phyloP scores from a whole-genome alignment of 2,113 vertebrate species.

The Tragelaphus imberbis region DNA sequence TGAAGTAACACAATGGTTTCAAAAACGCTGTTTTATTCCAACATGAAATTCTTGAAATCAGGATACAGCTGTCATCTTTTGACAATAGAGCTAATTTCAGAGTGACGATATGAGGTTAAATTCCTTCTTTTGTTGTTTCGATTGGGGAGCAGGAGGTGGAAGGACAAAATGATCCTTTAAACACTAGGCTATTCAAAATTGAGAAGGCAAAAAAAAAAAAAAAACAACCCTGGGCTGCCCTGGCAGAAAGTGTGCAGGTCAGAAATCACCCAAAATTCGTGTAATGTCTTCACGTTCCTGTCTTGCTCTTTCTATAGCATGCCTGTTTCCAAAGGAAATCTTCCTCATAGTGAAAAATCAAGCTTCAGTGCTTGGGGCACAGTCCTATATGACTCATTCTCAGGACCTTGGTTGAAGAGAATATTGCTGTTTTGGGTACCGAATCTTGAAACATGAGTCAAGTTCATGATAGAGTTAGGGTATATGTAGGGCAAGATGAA shows the following conservation, averaged over 20 bases:
- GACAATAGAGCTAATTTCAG: conserved; percentile 85
- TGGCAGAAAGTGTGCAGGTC: conserved; percentile 32
- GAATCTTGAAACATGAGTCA: neutral
- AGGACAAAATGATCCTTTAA: conserved; percentile 73
- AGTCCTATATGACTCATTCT: neutral
- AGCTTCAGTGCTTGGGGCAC: neutral
- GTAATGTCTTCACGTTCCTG: neutral
- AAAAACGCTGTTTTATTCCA: conserved; percentile 81
- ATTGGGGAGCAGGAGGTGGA: conserved; percentile 26
- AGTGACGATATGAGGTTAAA: conserved; percentile 83
- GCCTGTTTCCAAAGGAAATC: neutral
- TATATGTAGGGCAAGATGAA: neutral
- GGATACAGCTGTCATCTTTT: conserved; percentile 88
- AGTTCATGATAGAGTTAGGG: accelerated
- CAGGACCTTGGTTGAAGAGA: neutral
- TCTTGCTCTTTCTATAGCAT: neutral
- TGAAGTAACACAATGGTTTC: conserved; percentile 81
- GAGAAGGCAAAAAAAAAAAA: neutral
- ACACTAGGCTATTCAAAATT: conserved; percentile 54
- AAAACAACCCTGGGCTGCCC: neutral
- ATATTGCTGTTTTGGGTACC: neutral
- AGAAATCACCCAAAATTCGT: conserved; percentile 49
- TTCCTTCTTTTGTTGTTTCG: conserved; percentile 76
- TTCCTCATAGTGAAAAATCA: neutral
- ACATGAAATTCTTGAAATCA: conserved; percentile 81